Conservation (phyloP, 2,888 invertebrate genomes). For the Lasioglossum vierecki region DNA sequence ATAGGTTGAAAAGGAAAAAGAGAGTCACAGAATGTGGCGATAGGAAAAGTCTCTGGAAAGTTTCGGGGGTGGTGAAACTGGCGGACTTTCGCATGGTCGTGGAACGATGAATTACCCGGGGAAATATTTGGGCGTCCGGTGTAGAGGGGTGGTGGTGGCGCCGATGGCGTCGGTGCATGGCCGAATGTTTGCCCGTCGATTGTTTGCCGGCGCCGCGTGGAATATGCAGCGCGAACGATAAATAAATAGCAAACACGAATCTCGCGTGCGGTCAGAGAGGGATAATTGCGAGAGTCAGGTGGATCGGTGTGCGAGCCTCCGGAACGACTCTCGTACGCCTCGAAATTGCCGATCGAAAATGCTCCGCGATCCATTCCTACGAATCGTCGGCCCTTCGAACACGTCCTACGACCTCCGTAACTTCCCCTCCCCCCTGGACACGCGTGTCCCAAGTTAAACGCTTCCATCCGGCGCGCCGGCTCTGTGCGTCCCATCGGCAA, state of each 20-base stretch:
- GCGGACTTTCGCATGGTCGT: constrained; percentile 33
- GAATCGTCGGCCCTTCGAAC: constrained; percentile 26
- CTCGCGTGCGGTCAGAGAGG: constrained; percentile 66
- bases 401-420: constrained; percentile 28
- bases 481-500: neutral
- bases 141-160: neutral
- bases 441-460: constrained; percentile 14
- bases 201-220: constrained; percentile 69
- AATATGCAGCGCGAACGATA: constrained; percentile 70
- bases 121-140: constrained; percentile 50
- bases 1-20: neutral
- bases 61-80: constrained; percentile 17
- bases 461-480: neutral
- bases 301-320: constrained; percentile 66
- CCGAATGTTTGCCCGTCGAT: constrained; percentile 66
- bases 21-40: neutral
- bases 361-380: constrained; percentile 22
- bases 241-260: constrained; percentile 77
- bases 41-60: neutral
- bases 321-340: constrained; percentile 47
- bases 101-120: constrained; percentile 41
- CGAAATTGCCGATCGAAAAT: constrained; percentile 33
- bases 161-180: constrained; percentile 1
- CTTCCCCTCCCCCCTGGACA: neutral
- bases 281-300: constrained; percentile 73